Evolutionary conservation across 2,888 invertebrate genomes (phyloP).

Genomic region (Odontothrips loti): DNA sequence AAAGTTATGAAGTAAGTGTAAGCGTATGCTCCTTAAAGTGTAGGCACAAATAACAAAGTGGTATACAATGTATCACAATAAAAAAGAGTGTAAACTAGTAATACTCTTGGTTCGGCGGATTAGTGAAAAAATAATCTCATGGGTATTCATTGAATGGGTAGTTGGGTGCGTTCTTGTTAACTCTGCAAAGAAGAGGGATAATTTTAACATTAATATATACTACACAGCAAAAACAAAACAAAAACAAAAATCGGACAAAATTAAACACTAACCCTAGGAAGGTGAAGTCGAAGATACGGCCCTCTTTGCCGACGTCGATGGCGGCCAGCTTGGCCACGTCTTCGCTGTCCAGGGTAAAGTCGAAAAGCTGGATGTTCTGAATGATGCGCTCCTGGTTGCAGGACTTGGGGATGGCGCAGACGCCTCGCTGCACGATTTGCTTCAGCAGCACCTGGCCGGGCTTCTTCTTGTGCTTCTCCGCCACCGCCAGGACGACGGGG

Average conservation of each 20-base stretch:
- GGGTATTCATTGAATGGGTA: not conserved
- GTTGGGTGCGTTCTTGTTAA: not conserved
- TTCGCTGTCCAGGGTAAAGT: constrained; percentile 37
- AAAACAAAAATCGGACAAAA: not conserved
- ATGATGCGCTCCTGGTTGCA: constrained; percentile 38
- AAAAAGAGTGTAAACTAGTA: not conserved
- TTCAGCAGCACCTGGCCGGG: not conserved
- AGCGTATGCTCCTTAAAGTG: not conserved
- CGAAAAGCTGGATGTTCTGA: constrained; percentile 39
- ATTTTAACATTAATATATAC: not conserved
- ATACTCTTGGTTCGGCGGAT: not conserved
- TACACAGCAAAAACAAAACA: not conserved
- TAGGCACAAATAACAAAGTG: not conserved
- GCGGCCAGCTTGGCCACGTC: constrained; percentile 37
- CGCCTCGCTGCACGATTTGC: constrained; percentile 36
- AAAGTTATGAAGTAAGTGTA: not conserved
- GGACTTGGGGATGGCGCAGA: constrained; percentile 40
- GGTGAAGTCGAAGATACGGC: not conserved
- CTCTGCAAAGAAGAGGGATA: not conserved
- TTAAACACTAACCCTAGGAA: not conserved
- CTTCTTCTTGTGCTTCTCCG: not conserved
- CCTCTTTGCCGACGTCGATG: constrained; percentile 32
- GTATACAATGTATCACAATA: not conserved
- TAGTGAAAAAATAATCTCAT: not conserved
- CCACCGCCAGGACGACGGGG: not conserved